Evolutionary conservation across 1,140 invertebrate species (phyloP), one percentile per base, ranked within the genome.

Genomic region (Physella acuta): DNA sequence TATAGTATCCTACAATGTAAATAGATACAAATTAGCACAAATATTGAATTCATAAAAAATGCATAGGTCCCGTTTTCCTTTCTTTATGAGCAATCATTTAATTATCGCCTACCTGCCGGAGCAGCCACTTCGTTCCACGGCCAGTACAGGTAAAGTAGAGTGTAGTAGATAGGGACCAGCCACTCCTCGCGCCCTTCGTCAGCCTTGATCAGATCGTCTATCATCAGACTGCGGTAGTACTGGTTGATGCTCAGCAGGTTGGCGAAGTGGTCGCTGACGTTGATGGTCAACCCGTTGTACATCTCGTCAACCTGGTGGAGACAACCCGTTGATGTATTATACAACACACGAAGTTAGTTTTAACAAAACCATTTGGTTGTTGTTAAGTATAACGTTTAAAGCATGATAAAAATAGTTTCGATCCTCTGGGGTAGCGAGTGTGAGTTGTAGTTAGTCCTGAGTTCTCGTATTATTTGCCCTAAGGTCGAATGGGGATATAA

Each of bases 51-150:
- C n/a, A n/a, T n/a, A n/a, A n/a, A n/a, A n/a, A n/a, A n/a, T n/a
- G n/a, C n/a, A n/a, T n/a, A n/a, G n/a, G n/a, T n/a, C n/a, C n/a
- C n/a, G n/a, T n/a, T n/a, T n/a, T n/a, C n/a, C n/a, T n/a, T n/a
- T n/a, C n/a, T n/a, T n/a, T n/a, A n/a, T n/a, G n/a, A n/a, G n/a
- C n/a, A n/a, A n/a, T n/a, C n/a, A n/a, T n/a, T n/a, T n/a, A 76
- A 76, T 68, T 78, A 76, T 20, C 78, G 59, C 36, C 73, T 71
- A 34, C 80, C 80, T 28, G 80, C 79, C 8, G 80, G 78, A 17
- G 77, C 75, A 26, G 77, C 55, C 0, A 81, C 59, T 53, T 81
- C 76, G 68, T 80, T 79, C 79, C 78, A 80, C 26, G 70, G 72
- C 67, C 74, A 75, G 58, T 73, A 73, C 3, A 78, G 71, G 0